These are phyloP conservation scores for Helostoma temminkii DNA, from an alignment of 2,797 vertebrate species.

Conservation along the genomic window DNA sequence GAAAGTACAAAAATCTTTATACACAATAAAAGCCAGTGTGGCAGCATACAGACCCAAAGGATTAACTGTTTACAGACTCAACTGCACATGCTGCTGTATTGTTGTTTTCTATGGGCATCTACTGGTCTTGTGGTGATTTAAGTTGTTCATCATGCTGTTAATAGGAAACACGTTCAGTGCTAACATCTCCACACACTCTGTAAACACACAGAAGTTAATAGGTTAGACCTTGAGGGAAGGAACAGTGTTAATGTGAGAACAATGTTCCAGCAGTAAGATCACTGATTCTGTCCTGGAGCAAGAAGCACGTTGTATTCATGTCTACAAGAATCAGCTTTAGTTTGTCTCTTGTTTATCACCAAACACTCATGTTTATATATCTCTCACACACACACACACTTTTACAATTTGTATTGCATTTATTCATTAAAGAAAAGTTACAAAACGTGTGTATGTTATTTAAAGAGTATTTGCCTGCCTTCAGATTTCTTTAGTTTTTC, in stretches of 20 bases:
- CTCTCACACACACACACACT: too few species aligned
- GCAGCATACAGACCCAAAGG: too few species aligned
- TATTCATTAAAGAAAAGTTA: too few species aligned
- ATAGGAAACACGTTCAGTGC: not conserved
- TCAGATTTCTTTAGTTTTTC: too few species aligned
- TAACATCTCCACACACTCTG: slow-evolving; percentile 4
- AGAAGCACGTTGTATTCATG: slow-evolving; percentile 4
- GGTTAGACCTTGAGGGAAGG: slow-evolving; percentile 35
- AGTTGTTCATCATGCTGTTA: slow-evolving; percentile 7
- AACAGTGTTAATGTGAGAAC: slow-evolving; percentile 32
- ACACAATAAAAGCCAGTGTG: too few species aligned
- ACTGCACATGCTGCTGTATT: too few species aligned
- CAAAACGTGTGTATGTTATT: too few species aligned
- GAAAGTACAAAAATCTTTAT: too few species aligned
- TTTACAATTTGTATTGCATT: too few species aligned
- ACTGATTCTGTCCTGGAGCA: slow-evolving; percentile 30
- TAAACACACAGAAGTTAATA: slow-evolving; percentile 29
- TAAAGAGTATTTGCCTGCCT: too few species aligned
- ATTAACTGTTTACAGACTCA: too few species aligned
- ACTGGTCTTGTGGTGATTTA: not conserved
- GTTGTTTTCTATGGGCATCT: not conserved
- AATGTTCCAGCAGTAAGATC: slow-evolving; percentile 4
- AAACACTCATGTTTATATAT: too few species aligned
- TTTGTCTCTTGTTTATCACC: slow-evolving; percentile 5
- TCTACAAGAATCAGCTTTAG: not conserved